phyloP scores from a whole-genome alignment of 2,113 vertebrate species.

The Chloroceryle aenea region DNA sequence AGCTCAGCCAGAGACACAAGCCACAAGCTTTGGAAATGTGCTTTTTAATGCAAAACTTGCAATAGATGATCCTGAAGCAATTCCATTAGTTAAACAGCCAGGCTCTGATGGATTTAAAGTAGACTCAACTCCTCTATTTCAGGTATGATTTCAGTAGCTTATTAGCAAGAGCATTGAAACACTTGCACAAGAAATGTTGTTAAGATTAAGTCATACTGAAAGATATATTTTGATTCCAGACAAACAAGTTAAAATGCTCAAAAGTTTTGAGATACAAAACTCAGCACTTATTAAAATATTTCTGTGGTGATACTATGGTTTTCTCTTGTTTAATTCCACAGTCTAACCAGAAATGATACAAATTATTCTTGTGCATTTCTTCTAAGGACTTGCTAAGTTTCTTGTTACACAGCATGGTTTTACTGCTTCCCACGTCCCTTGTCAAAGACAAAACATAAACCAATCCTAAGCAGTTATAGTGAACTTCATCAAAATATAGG shows the following conservation, averaged over 20 bases:
- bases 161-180: not conserved
- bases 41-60: conserved; percentile 89
- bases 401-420: not conserved
- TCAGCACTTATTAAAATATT: not conserved
- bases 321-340: not conserved
- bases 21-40: conserved; percentile 84
- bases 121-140: conserved; percentile 91
- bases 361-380: not conserved
- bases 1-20: conserved; percentile 92
- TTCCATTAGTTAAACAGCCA: conserved; percentile 86
- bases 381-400: not conserved
- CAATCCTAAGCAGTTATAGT: not conserved
- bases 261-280: not conserved
- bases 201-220: not conserved
- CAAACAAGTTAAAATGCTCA: not conserved
- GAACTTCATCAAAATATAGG: not conserved
- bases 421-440: not conserved
- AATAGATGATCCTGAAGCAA: conserved; percentile 87
- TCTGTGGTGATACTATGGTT: not conserved
- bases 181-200: not conserved
- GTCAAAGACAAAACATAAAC: not conserved
- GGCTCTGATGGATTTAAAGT: conserved; percentile 94
- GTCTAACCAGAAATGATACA: not conserved
- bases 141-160: conserved; percentile 73
- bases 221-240: not conserved